Evolutionary conservation across 2,113 vertebrate species (phyloP).

Genomic region (Urocitellus parryii): DNA sequence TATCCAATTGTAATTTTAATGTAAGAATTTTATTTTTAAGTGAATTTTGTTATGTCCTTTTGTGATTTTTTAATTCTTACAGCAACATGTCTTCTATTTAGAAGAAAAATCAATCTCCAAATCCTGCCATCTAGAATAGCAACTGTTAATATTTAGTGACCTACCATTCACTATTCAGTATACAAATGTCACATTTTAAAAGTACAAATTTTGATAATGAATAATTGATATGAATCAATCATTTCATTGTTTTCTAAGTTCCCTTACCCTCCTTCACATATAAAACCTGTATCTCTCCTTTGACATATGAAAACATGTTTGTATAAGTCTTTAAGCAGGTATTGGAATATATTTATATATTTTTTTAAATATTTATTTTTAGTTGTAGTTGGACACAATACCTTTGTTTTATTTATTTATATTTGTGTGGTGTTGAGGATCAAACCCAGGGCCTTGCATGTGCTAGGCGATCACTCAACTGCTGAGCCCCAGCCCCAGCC

Average conservation of each 20-base stretch:
- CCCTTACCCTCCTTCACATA: not conserved
- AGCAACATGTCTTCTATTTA: not conserved
- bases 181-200: constrained; percentile 9
- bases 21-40: not conserved
- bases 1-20: not conserved
- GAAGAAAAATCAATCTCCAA: constrained; percentile 15
- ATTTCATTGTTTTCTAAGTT: constrained; percentile 26
- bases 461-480: no score
- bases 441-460: no score
- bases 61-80: constrained; percentile 3
- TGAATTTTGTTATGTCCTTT: not conserved
- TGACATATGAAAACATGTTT: constrained; percentile 21
- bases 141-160: not conserved
- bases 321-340: not conserved
- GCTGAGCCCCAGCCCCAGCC: no score
- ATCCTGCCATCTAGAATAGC: not conserved
- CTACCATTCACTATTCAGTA: not conserved
- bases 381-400: no score
- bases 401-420: no score
- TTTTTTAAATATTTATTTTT: no score
- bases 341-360: not conserved
- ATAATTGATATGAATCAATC: not conserved
- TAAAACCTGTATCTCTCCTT: not conserved
- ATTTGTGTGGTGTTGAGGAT: no score
- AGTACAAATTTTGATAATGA: not conserved